phyloP scores from a whole-genome alignment of 2,888 invertebrate species.

The Athetis lepigone region DNA sequence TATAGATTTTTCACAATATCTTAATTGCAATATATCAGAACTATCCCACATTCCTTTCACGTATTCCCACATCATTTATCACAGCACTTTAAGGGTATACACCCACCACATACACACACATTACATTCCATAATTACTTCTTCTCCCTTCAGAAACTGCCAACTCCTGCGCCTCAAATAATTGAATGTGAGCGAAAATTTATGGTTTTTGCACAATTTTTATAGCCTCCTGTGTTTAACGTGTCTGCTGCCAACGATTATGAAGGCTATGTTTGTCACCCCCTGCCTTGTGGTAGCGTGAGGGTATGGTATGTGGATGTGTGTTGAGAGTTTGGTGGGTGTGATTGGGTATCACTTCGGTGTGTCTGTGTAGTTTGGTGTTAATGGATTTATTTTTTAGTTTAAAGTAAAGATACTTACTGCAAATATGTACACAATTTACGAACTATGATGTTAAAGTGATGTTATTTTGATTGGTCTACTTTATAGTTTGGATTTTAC shows the following conservation, averaged over 20 bases:
- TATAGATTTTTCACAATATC: not conserved
- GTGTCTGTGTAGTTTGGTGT: slow-evolving; percentile 19
- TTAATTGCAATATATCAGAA: not conserved
- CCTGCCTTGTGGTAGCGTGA: slow-evolving; percentile 67
- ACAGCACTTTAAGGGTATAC: slow-evolving; percentile 48
- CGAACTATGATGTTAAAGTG: too few relatives aligned
- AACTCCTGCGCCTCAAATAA: slow-evolving; percentile 68
- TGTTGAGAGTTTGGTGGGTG: slow-evolving; percentile 39
- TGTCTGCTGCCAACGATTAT: slow-evolving; percentile 84
- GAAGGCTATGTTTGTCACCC: slow-evolving; percentile 81
- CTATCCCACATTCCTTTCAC: slow-evolving; percentile 23
- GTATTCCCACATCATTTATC: slow-evolving; percentile 41
- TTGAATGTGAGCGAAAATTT: slow-evolving; percentile 85
- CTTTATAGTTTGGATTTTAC: too few relatives aligned
- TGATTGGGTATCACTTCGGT: slow-evolving; percentile 45
- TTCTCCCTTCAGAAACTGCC: slow-evolving; percentile 59
- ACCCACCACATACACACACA: slow-evolving; percentile 32
- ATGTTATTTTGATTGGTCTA: too few relatives aligned
- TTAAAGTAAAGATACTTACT: too few relatives aligned
- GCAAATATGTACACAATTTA: too few relatives aligned
- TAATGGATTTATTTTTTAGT: too few relatives aligned
- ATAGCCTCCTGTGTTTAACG: slow-evolving; percentile 87
- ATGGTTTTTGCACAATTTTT: slow-evolving; percentile 86
- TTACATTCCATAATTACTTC: slow-evolving; percentile 51
- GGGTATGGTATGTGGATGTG: slow-evolving; percentile 38